These are phyloP conservation scores for Pygoscelis antarcticus DNA, from an alignment of 2,113 vertebrate species.

Conservation along the genomic window DNA sequence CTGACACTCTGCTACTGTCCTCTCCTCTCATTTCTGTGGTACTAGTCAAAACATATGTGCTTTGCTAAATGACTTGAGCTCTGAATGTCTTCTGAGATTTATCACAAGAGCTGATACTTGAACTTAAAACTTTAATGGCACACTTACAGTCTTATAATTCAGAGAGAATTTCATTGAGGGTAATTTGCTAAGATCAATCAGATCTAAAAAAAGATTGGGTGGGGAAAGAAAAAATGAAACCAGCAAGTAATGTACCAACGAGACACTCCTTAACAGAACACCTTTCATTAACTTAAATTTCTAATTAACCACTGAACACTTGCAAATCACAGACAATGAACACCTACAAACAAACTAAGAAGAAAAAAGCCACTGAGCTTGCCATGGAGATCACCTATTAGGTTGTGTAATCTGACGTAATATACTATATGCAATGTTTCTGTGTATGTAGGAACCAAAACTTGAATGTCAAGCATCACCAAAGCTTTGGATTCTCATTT, in stretches of 20 bases:
- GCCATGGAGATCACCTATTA: not conserved
- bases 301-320: not conserved
- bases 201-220: not conserved
- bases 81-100: constrained; percentile 8
- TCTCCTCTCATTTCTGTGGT: not conserved
- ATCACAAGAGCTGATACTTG: constrained; percentile 34
- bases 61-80: constrained; percentile 21
- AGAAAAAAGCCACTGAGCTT: not conserved
- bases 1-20: not conserved
- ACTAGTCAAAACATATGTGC: constrained; percentile 10
- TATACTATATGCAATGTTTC: not conserved
- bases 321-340: not conserved
- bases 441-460: not conserved
- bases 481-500: not conserved
- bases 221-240: not conserved
- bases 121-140: constrained; percentile 48
- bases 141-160: not conserved
- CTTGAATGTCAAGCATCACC: not conserved
- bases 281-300: not conserved
- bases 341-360: not conserved
- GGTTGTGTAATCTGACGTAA: not conserved
- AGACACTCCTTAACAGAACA: not conserved
- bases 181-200: not conserved
- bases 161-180: constrained; percentile 12
- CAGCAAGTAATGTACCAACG: not conserved